Conservation (phyloP, 2,113 vertebrate genomes). For the Onychostruthus taczanowskii region DNA sequence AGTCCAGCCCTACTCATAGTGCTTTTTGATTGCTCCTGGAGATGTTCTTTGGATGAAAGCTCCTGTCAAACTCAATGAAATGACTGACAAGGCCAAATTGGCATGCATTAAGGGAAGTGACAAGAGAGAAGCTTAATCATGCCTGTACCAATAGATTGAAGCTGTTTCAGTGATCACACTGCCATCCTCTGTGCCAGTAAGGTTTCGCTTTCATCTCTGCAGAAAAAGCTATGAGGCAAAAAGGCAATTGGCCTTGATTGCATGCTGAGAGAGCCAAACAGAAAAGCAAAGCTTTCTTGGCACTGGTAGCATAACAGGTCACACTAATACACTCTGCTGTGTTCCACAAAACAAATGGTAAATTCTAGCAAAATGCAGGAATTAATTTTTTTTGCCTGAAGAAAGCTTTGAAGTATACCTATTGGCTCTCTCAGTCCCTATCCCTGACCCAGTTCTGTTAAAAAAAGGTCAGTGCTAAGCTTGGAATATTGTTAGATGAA, state of each 20-base stretch:
- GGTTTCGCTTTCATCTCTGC: conserved; percentile 14
- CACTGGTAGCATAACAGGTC: not conserved
- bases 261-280: not conserved
- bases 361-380: not conserved
- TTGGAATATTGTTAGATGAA: not conserved
- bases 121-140: conserved; percentile 44
- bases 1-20: not conserved
- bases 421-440: not conserved
- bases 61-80: conserved; percentile 5
- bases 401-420: not conserved
- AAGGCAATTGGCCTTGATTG: conserved; percentile 14
- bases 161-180: not conserved
- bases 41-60: conserved; percentile 42
- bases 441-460: not conserved
- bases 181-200: conserved; percentile 32
- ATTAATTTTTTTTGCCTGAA: not conserved
- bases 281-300: not conserved
- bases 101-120: conserved; percentile 33
- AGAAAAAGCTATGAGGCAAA: not conserved
- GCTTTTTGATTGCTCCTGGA: not conserved
- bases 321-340: not conserved
- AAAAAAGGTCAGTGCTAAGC: not conserved
- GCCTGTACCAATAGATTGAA: conserved; percentile 4
- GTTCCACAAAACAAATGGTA: not conserved
- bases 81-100: conserved; percentile 44